A percentile compares a stretch with the other conserved stretches of the same genome.
Conservation (phyloP, 2,113 vertebrate species). For the Galbula dea region DNA sequence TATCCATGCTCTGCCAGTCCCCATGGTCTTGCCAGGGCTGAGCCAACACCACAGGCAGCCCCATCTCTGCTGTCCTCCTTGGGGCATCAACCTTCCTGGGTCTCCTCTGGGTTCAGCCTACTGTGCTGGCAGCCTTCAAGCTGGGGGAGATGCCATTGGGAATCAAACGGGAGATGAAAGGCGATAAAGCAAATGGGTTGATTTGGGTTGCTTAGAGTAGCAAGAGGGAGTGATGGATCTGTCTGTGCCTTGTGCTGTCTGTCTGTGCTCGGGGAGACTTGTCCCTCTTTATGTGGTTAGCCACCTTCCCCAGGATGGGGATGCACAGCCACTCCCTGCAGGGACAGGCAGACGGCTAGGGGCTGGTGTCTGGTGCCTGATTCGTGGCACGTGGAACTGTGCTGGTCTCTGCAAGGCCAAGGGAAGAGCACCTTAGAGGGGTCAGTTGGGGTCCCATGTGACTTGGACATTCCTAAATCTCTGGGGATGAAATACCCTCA, state of each 20-base stretch:
- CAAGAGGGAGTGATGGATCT: background rate
- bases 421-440: background rate
- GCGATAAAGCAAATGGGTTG: slow-evolving; percentile 7
- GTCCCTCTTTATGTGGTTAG: accelerated
- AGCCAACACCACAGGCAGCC: accelerated
- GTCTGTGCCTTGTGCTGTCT: background rate
- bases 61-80: accelerated
- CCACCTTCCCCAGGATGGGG: background rate
- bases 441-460: accelerated
- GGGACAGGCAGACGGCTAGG: accelerated
- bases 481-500: too few relatives aligned
- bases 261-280: background rate
- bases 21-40: background rate
- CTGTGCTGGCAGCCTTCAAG: background rate
- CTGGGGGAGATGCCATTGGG: background rate
- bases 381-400: accelerated
- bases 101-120: background rate
- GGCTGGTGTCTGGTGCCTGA: background rate
- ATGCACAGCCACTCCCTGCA: accelerated
- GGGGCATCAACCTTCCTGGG: accelerated
- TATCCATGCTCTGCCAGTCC: background rate
- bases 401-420: background rate
- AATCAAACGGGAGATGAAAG: slow-evolving; percentile 42
- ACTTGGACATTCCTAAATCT: background rate
- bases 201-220: slow-evolving; percentile 18